Evolutionary conservation across 35 echinoderm and acorn worm species (phyloP), one percentile per base, ranked within the genome.

Genomic region (Heliocidaris tuberculata): DNA sequence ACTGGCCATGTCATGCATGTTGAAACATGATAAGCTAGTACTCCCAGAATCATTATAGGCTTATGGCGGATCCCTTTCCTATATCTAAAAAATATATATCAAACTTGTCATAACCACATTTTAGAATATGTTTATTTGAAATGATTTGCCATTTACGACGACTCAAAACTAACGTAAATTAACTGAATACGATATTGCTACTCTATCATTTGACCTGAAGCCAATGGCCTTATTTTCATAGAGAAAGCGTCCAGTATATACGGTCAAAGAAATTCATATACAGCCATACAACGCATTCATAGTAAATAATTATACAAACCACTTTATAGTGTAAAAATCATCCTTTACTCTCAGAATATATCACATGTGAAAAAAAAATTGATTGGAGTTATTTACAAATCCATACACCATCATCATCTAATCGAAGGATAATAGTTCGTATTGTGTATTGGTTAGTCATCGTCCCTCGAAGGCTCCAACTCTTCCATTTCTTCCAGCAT

Each of bases 401-500:
- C 65, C 65, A 78, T 78, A 78, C 27, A n/a, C 65, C 21, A n/a
- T 78, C 65, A 78, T 24, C 27, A 6, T 17, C 4, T n/a, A 17
- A n/a, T 78, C 65, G 27, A n/a, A 78, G 35, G 65, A 78, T 78
- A 78, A 42, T 27, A 78, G 65, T 78, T 78, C 15, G 65, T 78
- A 78, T n/a, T 78, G 19, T n/a, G 27, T 78, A 17, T n/a, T 8
- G 65, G 17, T 7, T 78, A 48, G 30, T 49, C 48, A n/a, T 59
- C 50, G 48, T 93, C 91, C 5, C 92, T n/a, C 31, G 86, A 35
- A 10, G 31, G 49, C 27, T 95, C 49, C 87, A 92, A 31, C 35
- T 92, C 50, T 13, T 95, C 94, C 94, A 95, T 95, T 21, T 60
- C 86, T 27, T 60, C 86, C 85, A 94, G 42, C 32, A 96, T 94